Base-by-base conservation (phyloP, 2,797 vertebrate genomes). In the Garrulus glandarius region DNA sequence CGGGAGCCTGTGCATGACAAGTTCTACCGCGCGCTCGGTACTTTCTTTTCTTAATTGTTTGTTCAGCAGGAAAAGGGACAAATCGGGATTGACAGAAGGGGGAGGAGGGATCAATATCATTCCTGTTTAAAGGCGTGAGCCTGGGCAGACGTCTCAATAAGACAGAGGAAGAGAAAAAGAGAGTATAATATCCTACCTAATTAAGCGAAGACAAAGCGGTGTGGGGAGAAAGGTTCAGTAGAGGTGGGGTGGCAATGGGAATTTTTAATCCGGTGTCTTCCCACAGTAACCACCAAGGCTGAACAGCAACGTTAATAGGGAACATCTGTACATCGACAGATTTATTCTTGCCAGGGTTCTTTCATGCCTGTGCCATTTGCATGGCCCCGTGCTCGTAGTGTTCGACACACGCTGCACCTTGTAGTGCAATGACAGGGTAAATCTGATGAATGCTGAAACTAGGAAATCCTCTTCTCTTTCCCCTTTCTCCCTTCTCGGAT, bases 261-360 rank as follows among this genome's bases (percentile, higher is more conserved):
- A 89, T 87, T 97, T 93, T 94, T 89, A 93, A 88, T 80, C 87
- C 65, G 1, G 57, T 92, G 53, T 83, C 78, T 96, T 95, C 87
- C 82, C 71, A 78, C 74, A 61, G 84, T 92, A 92, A 93, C 84
- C 86, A 95, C 81, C 68, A 93, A 91, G 53, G 87, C 88, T 94
- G 95, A 97, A 96, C 94, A 94, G 80, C 78, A 95, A 92, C 63
- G 67, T 94, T 96, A 95, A 94, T 96, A 74, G 84, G 81, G 84
- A 96, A 95, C 93, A 96, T 96, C 92, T 94, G 95, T 95, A 94
- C 92, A 87, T 91, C 63, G 93, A 92, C 86, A 94, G 91, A 96
- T 96, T 97, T 95, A 96, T 93, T 93, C 94, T 89, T 89, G 93
- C 93, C 83, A 36, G 83, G 81, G 84, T 82, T 91, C 55, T 96